Evolutionary conservation across 2,888 invertebrate genomes (phyloP), one percentile per base, ranked within the genome.

Genomic region (Tetanocera ferruginea): DNA sequence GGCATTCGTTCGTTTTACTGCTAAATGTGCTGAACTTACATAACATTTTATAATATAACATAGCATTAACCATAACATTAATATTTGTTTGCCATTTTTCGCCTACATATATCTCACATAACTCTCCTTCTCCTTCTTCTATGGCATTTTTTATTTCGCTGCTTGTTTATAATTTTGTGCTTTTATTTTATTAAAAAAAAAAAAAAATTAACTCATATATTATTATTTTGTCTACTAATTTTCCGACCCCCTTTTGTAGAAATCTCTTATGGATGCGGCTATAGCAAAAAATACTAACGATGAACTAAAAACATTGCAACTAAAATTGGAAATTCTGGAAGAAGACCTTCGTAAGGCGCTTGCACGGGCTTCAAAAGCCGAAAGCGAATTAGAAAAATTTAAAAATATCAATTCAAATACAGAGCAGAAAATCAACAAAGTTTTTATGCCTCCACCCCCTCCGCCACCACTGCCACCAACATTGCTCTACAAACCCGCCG

Each of bases 271-370:
- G 86, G 92, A 92, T 84, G 90, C 90, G 84, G 91, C 92, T 83
- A 90, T 91, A 76, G 91, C 91, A 86, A 89, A 89, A 87, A 87
- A 85, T 87, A 88, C 88, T 88, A 89, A 88, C 86, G 91, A 91
- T 72, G 91, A 92, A 86, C 90, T 92, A 84, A 92, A 92, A 85
- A 89, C 91, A 78, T 90, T 92, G 79, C 91, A 92, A 84, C 90
- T 92, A 83, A 92, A 91, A 87, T 86, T 92, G 80, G 91, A 91
- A 83, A 87, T 92, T 70, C 90, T 91, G 6, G 92, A 92, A 85
- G 91, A 91, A 52, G 91, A 92, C 81, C 86, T 92, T 78, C 90
- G 90, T 60, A 88, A 90, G 81, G 90, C 91, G 9, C 83, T 90
- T 69, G 87, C 90, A 76, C 89, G 92, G 77, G 92, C 92, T 51